Percentiles rank a stretch among this genome's conserved stretches.
Conservation (phyloP, 2,888 invertebrate genomes). For the Temnothorax ravouxi region DNA sequence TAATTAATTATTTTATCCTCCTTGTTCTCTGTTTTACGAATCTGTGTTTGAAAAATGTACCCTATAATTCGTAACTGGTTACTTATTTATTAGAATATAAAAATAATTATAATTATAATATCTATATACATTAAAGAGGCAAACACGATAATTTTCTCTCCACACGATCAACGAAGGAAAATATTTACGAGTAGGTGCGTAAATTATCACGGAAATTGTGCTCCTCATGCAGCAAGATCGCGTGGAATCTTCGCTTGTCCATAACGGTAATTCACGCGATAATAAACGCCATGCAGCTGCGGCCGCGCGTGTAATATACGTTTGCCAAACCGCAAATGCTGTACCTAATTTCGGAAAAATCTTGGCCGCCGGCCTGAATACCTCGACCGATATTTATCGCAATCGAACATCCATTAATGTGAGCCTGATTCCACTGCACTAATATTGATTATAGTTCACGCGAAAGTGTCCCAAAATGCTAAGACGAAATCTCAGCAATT, state of each 20-base stretch:
- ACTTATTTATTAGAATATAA: neutral
- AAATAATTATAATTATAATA: slow-evolving; percentile 3
- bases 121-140: neutral
- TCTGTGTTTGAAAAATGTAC: neutral
- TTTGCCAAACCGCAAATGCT: slow-evolving; percentile 82
- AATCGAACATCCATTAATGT: slow-evolving; percentile 33
- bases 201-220: slow-evolving; percentile 64
- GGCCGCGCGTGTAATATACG: slow-evolving; percentile 79
- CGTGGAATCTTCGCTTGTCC: slow-evolving; percentile 70
- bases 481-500: neutral
- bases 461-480: neutral
- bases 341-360: slow-evolving; percentile 74
- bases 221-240: slow-evolving; percentile 56
- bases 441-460: neutral
- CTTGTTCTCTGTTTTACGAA: neutral
- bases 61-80: neutral
- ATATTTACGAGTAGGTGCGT: slow-evolving; percentile 20
- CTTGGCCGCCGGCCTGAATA: slow-evolving; percentile 80
- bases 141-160: neutral
- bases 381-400: slow-evolving; percentile 64
- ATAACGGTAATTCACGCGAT: slow-evolving; percentile 74
- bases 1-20: neutral
- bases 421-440: slow-evolving; percentile 6
- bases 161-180: neutral
- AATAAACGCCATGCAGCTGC: slow-evolving; percentile 79